A percentile compares a stretch with the other conserved stretches of the same genome.
Evolutionary conservation across 2,888 invertebrate genomes (phyloP).

Genomic region (Protonemura montana): DNA sequence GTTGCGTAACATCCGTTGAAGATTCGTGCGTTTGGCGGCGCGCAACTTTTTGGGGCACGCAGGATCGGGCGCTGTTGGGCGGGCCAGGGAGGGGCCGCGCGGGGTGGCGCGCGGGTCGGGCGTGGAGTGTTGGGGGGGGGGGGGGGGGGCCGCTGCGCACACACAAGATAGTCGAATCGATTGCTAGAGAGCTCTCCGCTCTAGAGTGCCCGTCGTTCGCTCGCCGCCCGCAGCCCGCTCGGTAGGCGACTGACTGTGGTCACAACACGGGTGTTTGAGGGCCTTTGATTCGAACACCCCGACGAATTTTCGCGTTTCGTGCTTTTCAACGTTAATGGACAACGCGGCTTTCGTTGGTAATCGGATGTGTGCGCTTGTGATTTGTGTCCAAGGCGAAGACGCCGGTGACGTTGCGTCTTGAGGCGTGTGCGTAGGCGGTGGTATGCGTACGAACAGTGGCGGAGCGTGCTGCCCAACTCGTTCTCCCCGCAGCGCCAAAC

Average conservation of each 20-base stretch:
- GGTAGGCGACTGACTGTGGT: not conserved
- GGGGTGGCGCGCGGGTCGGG: not conserved
- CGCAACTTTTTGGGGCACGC: not conserved
- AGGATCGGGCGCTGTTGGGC: not conserved
- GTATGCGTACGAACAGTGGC: not conserved
- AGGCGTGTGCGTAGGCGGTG: not conserved
- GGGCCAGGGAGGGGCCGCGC: not conserved
- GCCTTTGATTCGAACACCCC: not conserved
- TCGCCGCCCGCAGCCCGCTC: not conserved
- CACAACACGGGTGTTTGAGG: not conserved
- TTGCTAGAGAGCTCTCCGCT: not conserved
- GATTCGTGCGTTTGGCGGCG: not conserved
- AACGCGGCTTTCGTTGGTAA: not conserved
- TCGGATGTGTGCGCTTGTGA: not conserved
- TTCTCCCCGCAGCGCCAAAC: not conserved
- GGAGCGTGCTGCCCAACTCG: not conserved
- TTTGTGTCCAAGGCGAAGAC: not conserved
- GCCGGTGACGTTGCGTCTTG: not conserved
- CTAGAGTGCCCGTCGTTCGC: not conserved
- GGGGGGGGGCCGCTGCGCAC: not conserved
- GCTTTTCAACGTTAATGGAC: no score
- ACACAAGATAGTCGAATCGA: conserved; percentile 12
- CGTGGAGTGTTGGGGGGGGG: not conserved
- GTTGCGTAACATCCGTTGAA: conserved; percentile 28
- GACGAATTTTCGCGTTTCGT: not conserved